Evolutionary conservation across 2,113 vertebrate genomes (phyloP).

Genomic region (Alligator sinensis): DNA sequence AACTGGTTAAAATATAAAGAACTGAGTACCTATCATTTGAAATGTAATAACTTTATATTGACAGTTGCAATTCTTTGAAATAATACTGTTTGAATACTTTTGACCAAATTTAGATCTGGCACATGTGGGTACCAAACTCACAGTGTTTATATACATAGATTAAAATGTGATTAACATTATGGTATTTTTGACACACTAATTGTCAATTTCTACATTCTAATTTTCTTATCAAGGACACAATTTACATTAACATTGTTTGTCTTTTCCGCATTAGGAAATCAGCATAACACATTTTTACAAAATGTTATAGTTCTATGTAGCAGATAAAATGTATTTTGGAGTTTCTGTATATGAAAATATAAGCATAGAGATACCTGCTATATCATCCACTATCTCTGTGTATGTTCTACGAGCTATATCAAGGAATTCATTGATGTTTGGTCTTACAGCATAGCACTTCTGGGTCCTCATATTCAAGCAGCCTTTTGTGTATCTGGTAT

Average conservation of each 20-base stretch:
- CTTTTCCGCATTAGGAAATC: not conserved
- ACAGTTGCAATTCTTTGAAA: not conserved
- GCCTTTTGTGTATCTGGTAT: slow-evolving; percentile 90
- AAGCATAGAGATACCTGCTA: slow-evolving; percentile 85
- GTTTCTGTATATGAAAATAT: not conserved
- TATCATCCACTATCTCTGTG: slow-evolving; percentile 97
- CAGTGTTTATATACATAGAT: not conserved
- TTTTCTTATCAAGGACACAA: not conserved
- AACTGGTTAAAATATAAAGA: not conserved
- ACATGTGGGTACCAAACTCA: not conserved
- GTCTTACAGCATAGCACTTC: slow-evolving; percentile 96
- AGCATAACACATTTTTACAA: not conserved
- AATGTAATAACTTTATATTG: not conserved
- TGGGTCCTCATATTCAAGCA: slow-evolving; percentile 95
- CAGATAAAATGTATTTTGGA: not conserved
- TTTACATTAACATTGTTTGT: not conserved
- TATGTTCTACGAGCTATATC: slow-evolving; percentile 94
- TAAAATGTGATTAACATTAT: not conserved
- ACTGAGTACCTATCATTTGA: not conserved
- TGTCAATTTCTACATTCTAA: not conserved
- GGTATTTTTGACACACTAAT: not conserved
- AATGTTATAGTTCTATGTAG: not conserved
- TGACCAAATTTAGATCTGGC: not conserved
- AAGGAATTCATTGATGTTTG: slow-evolving; percentile 93
- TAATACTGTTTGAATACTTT: not conserved